Conservation (phyloP, 2,888 invertebrate genomes). For the Eretmocerus hayati region DNA sequence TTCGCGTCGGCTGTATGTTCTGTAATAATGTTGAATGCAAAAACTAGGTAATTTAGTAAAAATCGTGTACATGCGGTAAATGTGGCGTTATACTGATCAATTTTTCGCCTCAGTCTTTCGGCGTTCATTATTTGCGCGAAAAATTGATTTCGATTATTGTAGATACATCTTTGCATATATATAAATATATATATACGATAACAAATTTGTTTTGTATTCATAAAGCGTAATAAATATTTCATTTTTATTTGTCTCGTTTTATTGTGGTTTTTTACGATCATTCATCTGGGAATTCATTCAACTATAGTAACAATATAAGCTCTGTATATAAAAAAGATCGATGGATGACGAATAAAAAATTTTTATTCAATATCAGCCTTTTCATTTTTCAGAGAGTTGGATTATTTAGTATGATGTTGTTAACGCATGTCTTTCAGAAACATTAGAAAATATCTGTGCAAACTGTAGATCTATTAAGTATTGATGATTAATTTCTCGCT, state of each 20-base stretch:
- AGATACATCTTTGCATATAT: slow-evolving; percentile 22
- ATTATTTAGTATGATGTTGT: no score
- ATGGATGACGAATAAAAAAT: background rate
- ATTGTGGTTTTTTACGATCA: slow-evolving; percentile 1
- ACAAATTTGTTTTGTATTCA: slow-evolving; percentile 27
- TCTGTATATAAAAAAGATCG: background rate
- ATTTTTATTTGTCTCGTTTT: slow-evolving; percentile 22
- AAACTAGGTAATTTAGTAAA: slow-evolving; percentile 2
- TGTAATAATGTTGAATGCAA: slow-evolving; percentile 15
- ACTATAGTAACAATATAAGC: background rate
- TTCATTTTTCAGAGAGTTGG: no score
- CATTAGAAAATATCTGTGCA: no score
- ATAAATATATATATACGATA: slow-evolving; percentile 26
- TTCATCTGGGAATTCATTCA: background rate
- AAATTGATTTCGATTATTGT: slow-evolving; percentile 19
- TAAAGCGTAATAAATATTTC: slow-evolving; percentile 28
- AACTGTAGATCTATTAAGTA: no score
- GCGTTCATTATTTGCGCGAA: slow-evolving; percentile 15
- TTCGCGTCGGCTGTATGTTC: slow-evolving; percentile 14
- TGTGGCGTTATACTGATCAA: slow-evolving; percentile 16
- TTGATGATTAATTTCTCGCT: no score
- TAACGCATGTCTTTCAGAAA: no score
- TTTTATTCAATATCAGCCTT: no score
- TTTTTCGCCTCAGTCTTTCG: slow-evolving; percentile 19
- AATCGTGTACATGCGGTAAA: slow-evolving; percentile 21